Base-by-base conservation (phyloP, 2,113 vertebrate species). In the Scomber scombrus region DNA sequence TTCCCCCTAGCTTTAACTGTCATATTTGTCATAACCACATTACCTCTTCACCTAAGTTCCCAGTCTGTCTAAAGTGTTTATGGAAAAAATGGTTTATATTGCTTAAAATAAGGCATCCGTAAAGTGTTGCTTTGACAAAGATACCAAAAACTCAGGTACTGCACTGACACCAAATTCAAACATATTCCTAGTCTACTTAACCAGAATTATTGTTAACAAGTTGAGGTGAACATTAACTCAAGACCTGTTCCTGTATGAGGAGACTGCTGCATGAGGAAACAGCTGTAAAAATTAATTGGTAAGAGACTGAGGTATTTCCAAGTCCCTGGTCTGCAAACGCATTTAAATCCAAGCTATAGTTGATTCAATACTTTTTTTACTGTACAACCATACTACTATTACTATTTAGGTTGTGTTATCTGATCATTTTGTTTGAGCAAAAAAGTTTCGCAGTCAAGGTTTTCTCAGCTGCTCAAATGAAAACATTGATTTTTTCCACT, bases 1-100 rank as follows among this genome's bases (percentile, higher is more conserved):
- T 78, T 75, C 77, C 82, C 51, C 31, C 23, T 85, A 4, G 34
- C 26, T 43, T 0, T 55, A 75, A 80, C 57, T 1, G 69, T 70
- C 18, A 75, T 23, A 49, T 63, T 56, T 65, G 55, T 40, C 62
- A 55, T 19, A 26, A 15, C 56, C 21, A 2, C 1, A 12, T 58
- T 45, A 51, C 67, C 87, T 79, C 73, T 73, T 46, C 70, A 82
- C 23, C 9, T 7, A 47, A 62, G n/a, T 29, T 57, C 7, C 23
- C 58, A 13, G 4, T 34, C 34, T 9, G 8, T 6, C 34, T 26
- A 10, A 40, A 40, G 34, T 40, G 34, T 40, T 40, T 6, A 8
- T 34, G 34, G 2, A 40, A 40, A 40, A 40, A 40, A 9, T 1
- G 9, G 34, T 40, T 10, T 40, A 40, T 9, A 40, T 40, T 34